These are phyloP conservation scores for Denticeps clupeoides DNA, from an alignment of 2,797 vertebrate species.

Conservation along the genomic window DNA sequence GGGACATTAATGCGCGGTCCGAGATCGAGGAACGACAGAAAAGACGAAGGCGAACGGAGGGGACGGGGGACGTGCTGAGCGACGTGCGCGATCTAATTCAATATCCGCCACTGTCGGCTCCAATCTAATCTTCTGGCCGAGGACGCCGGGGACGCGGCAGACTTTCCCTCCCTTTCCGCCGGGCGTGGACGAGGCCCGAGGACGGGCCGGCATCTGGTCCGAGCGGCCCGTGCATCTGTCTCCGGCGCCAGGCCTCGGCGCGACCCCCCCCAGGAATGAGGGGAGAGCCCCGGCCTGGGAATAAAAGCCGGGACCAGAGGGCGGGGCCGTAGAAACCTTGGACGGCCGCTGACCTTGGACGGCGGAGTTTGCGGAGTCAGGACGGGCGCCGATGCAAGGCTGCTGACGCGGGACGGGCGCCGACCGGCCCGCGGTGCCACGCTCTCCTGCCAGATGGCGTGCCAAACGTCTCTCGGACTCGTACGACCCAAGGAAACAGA, in stretches of 20 bases:
- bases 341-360: slow-evolving; percentile 60
- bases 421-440: slow-evolving; percentile 33
- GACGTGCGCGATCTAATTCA: slow-evolving; percentile 71
- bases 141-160: slow-evolving; percentile 59
- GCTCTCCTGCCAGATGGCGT: slow-evolving; percentile 55
- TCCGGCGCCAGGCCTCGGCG: slow-evolving; percentile 18
- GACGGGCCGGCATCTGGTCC: slow-evolving; percentile 58
- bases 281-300: no score
- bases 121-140: slow-evolving; percentile 63
- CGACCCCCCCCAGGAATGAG: no score
- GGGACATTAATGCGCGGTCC: no score
- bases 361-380: slow-evolving; percentile 52
- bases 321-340: no score
- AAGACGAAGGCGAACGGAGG: slow-evolving; percentile 50
- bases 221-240: slow-evolving; percentile 35
- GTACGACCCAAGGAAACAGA: slow-evolving; percentile 54
- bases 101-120: slow-evolving; percentile 69
- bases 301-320: no score
- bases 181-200: slow-evolving; percentile 30
- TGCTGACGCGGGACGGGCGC: slow-evolving; percentile 26
- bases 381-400: slow-evolving; percentile 36
- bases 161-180: slow-evolving; percentile 43
- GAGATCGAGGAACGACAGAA: no score
- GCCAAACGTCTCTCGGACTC: slow-evolving; percentile 40
- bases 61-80: slow-evolving; percentile 56